phyloP scores from a whole-genome alignment of 2,113 vertebrate genomes.

The Entomyzon cyanotis region DNA sequence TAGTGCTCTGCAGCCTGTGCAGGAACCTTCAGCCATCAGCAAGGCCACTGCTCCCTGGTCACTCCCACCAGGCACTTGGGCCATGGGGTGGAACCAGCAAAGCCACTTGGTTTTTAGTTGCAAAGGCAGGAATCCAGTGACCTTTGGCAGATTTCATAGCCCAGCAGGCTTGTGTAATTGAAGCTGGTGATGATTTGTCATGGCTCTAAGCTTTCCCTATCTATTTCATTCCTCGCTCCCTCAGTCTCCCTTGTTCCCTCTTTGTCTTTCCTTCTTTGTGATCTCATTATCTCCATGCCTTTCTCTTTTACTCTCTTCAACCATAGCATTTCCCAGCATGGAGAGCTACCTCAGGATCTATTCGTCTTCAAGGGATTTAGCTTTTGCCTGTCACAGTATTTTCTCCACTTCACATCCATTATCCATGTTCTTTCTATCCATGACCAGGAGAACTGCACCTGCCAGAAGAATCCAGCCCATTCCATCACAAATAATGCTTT shows the following conservation, averaged over 20 bases:
- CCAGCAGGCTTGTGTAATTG: constrained; percentile 56
- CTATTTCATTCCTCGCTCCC: neutral
- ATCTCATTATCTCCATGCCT: constrained; percentile 2
- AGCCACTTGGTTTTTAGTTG: constrained; percentile 43
- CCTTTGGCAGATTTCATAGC: constrained; percentile 62
- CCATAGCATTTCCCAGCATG: neutral
- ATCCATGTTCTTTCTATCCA: neutral
- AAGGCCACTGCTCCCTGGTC: neutral
- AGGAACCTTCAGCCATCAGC: neutral
- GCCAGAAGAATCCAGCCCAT: neutral
- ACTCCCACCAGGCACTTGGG: neutral
- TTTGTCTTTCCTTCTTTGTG: neutral
- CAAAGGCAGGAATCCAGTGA: constrained; percentile 43
- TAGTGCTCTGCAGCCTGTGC: neutral
- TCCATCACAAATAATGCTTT: constrained; percentile 22
- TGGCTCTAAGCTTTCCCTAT: constrained; percentile 26
- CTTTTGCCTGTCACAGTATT: neutral
- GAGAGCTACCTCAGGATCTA: neutral
- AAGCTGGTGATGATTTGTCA: constrained; percentile 61
- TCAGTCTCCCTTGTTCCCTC: neutral
- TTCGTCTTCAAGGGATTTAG: neutral
- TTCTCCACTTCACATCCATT: neutral
- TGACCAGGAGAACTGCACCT: neutral
- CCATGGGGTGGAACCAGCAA: neutral
- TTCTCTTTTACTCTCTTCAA: neutral